phyloP scores from a whole-genome alignment of 2,797 vertebrate species.

The Enteromius radiatus region DNA sequence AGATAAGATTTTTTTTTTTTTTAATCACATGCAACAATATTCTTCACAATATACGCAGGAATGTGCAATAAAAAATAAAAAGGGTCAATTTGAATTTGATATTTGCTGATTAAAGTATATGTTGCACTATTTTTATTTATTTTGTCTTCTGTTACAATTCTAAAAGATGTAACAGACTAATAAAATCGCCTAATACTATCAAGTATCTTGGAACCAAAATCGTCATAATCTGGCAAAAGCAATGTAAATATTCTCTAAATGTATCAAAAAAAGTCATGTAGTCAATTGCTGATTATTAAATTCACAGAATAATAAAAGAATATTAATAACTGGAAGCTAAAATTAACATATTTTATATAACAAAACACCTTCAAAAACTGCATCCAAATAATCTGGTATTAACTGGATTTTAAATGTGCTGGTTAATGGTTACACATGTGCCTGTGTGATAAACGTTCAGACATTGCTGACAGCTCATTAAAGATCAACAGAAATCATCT shows the following conservation, averaged over 20 bases:
- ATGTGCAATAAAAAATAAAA: no score
- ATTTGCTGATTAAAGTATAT: background rate
- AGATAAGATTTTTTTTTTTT: background rate
- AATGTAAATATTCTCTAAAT: background rate
- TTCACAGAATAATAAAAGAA: background rate
- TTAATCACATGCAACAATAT: no score
- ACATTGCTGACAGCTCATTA: conserved; percentile 21
- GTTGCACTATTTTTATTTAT: background rate
- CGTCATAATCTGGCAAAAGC: background rate
- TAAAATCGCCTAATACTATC: background rate
- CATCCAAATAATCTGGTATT: background rate
- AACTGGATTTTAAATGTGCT: background rate
- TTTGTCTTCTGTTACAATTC: background rate
- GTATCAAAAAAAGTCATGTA: no score
- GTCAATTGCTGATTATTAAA: no score
- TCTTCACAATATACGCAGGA: no score
- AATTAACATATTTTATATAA: background rate
- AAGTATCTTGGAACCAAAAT: background rate
- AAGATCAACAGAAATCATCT: background rate
- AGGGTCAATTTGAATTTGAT: background rate
- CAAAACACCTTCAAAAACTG: no score
- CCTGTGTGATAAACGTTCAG: background rate
- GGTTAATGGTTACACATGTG: background rate
- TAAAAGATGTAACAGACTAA: background rate
- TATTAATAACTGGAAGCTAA: background rate